Base-by-base conservation (phyloP, 1,140 invertebrate species). In the Drosophila rufa region DNA sequence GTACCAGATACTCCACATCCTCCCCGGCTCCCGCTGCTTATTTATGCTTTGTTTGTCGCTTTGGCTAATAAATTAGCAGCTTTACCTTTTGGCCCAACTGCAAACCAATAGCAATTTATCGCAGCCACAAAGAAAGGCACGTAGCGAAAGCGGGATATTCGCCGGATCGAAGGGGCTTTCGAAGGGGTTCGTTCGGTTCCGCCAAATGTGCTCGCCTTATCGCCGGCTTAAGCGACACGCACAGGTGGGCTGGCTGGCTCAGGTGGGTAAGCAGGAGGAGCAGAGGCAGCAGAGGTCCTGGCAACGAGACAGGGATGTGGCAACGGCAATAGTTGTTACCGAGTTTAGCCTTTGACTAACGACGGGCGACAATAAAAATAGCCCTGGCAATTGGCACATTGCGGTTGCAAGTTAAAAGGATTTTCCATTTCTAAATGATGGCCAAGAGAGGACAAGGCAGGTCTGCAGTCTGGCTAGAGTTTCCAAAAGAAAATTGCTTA, bases 81-180 rank as follows among this genome's bases (percentile, higher is more conserved):
- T 89, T 89, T 89, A 85, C 85, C 85, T 90, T 79, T 85, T 71
- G 77, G 75, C 79, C 66, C 80, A 48, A 70, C 81, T 71, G 80
- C 77, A 78, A 89, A 69, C 85, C 85, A 89, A 89, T 89, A 79
- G 81, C 85, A 90, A 89, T 85, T 89, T 90, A 89, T 89, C 85
- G 86, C 73, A 75, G 73, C 74, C 48, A 25, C 80, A 79, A 84
- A 69, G 78, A 78, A 89, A 79, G 77, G 80, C 84, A 89, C 84
- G 84, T 89, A 80, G 61, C 48, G 2, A 48, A 42, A 25, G 17
- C 27, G n/a, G 74, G 43, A 42, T 30, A 33, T 40, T 45, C 50
- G 17, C 27, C 19, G 30, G 50, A 59, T 48, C 46, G 27, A 62
- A 48, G 50, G 40, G 48, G 58, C 58, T 50, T 15, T 30, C 27